Base-by-base conservation (phyloP, 2,797 vertebrate genomes). In the Ara ararauna region DNA sequence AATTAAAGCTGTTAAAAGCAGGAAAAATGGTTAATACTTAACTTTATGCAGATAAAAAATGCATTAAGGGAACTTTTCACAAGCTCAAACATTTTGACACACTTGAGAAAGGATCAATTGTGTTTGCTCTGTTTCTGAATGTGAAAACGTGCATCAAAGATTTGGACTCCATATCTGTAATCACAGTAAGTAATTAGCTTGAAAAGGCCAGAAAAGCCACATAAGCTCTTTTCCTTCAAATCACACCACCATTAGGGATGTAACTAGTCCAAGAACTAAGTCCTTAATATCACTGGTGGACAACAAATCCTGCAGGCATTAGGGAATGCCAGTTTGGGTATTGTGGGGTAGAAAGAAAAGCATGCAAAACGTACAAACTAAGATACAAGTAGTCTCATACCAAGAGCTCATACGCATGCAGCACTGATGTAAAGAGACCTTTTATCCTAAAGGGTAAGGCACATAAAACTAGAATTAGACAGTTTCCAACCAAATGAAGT, bases 401-500 rank as follows among this genome's bases (percentile, higher is more conserved):
- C 80, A 94, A 89, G 92, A 92, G 96, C 89, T 95, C 81, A 89
- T 40, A 96, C 93, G 96, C 92, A 86, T 36, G 91, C 64, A 94
- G 76, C 89, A 93, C 48, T 94, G 76, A 94, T 5, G 7, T 32
- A 81, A 85, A 89, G 82, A 93, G 92, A 97, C 94, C 96, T 97
- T 97, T 94, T 40, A 62, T 81, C 32, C 83, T 64, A 94, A 93
- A 97, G 96, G 90, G 94, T 76, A 93, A 97, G 93, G 95, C 93
- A 97, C 77, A 94, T 87, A 96, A 97, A 97, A 96, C 85, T 96
- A 95, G 95, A 94, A 96, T 89, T 84, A 89, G 89, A 83, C 48
- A 78, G 87, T 86, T 96, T 96, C 95, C 95, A 94, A 94, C 94
- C 96, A 93, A 93, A 91, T 61, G 89, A 54, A 94, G 91, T 65